Percentiles rank a stretch among this genome's conserved stretches.
phyloP scores from a whole-genome alignment of 2,888 invertebrate genomes.

The Xylocampa areola region DNA sequence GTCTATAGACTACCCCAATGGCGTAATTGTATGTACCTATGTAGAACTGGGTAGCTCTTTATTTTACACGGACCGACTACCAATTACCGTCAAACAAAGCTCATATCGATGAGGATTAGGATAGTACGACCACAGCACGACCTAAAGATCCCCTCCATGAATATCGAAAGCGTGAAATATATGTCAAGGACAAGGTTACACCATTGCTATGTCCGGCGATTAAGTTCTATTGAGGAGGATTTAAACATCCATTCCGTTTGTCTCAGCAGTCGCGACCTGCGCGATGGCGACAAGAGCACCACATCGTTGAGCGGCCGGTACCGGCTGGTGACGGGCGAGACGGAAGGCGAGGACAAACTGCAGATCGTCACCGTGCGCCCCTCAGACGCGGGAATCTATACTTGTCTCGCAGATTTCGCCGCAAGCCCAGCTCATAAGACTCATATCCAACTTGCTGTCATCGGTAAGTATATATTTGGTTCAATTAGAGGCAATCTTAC shows the following conservation, averaged over 20 bases:
- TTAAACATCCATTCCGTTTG: slow-evolving; percentile 56
- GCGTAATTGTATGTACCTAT: no score
- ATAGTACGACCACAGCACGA: no score
- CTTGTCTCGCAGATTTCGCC: slow-evolving; percentile 80
- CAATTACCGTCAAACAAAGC: no score
- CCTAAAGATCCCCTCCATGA: no score
- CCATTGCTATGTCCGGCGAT: neutral
- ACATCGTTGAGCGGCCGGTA: slow-evolving; percentile 69
- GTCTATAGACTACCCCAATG: no score
- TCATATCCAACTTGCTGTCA: slow-evolving; percentile 73
- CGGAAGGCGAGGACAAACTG: slow-evolving; percentile 69
- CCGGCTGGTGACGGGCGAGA: slow-evolving; percentile 70
- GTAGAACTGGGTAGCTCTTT: no score
- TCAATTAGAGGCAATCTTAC: no score
- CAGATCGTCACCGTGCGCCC: slow-evolving; percentile 72
- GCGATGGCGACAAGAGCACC: slow-evolving; percentile 64
- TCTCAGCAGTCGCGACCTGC: slow-evolving; percentile 83
- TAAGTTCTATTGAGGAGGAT: slow-evolving; percentile 4
- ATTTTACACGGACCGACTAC: no score
- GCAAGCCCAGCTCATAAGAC: slow-evolving; percentile 80
- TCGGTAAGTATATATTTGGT: slow-evolving; percentile 67
- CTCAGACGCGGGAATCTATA: slow-evolving; percentile 79
- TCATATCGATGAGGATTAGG: no score
- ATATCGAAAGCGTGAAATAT: no score
- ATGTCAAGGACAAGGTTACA: no score